Conservation (phyloP, 2,888 invertebrate genomes). For the Mythimna loreyi region DNA sequence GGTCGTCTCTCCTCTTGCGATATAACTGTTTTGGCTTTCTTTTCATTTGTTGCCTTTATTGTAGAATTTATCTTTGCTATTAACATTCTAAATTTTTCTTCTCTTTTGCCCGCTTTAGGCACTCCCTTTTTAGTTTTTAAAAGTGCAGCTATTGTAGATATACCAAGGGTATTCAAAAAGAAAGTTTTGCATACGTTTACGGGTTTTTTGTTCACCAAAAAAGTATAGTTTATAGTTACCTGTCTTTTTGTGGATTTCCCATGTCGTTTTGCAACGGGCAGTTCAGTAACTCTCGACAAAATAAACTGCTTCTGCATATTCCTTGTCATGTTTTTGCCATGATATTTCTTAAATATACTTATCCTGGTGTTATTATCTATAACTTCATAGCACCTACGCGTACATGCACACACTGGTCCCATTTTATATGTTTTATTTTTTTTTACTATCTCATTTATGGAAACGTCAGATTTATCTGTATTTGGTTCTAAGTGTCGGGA, state of each 20-base stretch:
- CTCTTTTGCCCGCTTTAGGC: neutral
- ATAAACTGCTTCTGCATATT: conserved; percentile 12
- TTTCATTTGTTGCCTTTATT: neutral
- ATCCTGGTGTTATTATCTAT: conserved; percentile 2
- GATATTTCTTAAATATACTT: conserved; percentile 13
- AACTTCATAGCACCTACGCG: conserved; percentile 5
- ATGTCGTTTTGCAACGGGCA: neutral
- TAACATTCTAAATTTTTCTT: neutral
- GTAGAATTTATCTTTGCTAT: too few species aligned
- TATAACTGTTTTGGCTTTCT: neutral
- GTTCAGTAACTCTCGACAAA: conserved; percentile 13
- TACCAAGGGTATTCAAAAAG: conserved; percentile 17
- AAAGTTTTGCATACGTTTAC: conserved; percentile 4
- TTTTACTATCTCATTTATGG: neutral
- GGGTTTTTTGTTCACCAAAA: conserved; percentile 1
- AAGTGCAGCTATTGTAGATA: neutral
- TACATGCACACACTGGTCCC: conserved; percentile 13
- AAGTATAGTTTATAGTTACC: neutral
- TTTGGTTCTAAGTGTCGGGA: neutral
- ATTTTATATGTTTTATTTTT: neutral
- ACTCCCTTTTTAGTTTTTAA: neutral
- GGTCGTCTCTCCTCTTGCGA: conserved; percentile 18
- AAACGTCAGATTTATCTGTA: neutral
- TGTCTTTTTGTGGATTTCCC: neutral
- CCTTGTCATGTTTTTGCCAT: conserved; percentile 3